A percentile compares a stretch with the other conserved stretches of the same genome.
These are phyloP conservation scores for Ophion slaviceki DNA, from an alignment of 2,888 invertebrate genomes.

Conservation along the genomic window DNA sequence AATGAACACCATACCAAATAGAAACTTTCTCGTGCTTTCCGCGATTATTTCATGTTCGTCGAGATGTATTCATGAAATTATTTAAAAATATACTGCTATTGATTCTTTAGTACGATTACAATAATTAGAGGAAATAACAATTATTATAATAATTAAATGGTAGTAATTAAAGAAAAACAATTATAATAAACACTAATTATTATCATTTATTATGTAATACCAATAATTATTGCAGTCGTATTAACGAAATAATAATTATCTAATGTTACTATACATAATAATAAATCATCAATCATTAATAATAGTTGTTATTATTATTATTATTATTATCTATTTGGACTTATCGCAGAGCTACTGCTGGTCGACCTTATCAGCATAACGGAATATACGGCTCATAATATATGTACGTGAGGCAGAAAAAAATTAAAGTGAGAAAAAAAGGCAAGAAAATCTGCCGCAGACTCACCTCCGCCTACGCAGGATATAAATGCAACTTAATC, in stretches of 20 bases:
- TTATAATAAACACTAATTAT: too few relatives aligned
- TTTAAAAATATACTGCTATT: background rate
- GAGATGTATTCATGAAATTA: background rate
- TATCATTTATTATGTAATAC: too few relatives aligned
- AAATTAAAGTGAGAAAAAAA: conserved; percentile 27
- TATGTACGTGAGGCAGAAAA: conserved; percentile 33
- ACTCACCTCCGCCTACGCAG: conserved; percentile 50
- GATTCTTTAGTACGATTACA: too few relatives aligned
- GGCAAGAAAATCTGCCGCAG: conserved; percentile 27
- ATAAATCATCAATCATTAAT: too few relatives aligned
- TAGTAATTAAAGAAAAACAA: background rate
- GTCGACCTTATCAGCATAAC: conserved; percentile 59
- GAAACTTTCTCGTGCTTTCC: background rate
- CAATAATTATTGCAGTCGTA: background rate
- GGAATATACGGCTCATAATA: conserved; percentile 43
- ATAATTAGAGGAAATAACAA: background rate
- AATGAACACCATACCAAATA: background rate
- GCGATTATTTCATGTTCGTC: background rate
- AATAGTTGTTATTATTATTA: conserved; percentile 3
- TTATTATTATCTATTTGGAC: conserved; percentile 17
- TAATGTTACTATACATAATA: conserved; percentile 2
- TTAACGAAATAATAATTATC: background rate
- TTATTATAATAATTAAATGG: background rate
- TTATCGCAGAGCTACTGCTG: conserved; percentile 32
- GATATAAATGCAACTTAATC: conserved; percentile 40